A percentile compares a stretch with the other conserved stretches of the same genome.
These are phyloP conservation scores for Salpingus planirostris DNA, from an alignment of 2,888 invertebrate species.

Conservation along the genomic window DNA sequence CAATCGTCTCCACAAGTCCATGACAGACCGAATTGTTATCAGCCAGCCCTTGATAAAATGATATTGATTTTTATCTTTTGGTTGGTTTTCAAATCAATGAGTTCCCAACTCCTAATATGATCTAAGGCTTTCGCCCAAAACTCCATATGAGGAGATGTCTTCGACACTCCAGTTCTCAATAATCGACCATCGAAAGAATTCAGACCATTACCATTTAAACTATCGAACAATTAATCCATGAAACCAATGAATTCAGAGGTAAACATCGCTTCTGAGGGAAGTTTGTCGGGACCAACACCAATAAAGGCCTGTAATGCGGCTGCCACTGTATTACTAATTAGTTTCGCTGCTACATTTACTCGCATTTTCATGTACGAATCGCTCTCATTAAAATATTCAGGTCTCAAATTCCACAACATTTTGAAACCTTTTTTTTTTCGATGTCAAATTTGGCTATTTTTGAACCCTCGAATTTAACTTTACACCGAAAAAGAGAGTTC, in stretches of 20 bases:
- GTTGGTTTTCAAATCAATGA: too few species aligned
- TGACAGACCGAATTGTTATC: slow-evolving; percentile 3
- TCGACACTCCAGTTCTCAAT: slow-evolving; percentile 4
- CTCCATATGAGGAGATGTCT: slow-evolving; percentile 1
- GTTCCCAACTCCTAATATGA: slow-evolving; percentile 1
- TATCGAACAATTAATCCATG: slow-evolving; percentile 3
- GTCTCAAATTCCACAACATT: neutral
- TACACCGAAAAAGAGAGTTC: neutral
- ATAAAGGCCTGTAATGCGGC: slow-evolving; percentile 3
- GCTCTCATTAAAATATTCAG: neutral
- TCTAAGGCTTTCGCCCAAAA: slow-evolving; percentile 3
- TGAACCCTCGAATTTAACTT: neutral
- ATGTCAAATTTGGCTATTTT: neutral
- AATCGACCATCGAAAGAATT: neutral
- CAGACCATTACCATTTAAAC: slow-evolving; percentile 3
- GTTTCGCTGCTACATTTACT: slow-evolving; percentile 8
- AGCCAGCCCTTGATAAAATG: slow-evolving; percentile 4
- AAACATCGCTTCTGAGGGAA: neutral
- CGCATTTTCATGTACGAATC: slow-evolving; percentile 1
- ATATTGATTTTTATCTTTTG: neutral
- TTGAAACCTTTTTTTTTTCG: neutral
- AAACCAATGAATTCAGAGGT: slow-evolving; percentile 2
- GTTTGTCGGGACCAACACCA: neutral
- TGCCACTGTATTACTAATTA: slow-evolving; percentile 9
- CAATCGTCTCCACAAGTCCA: slow-evolving; percentile 2